These are phyloP conservation scores for Idaea aversata DNA, from an alignment of 2,888 invertebrate genomes.

Conservation along the genomic window DNA sequence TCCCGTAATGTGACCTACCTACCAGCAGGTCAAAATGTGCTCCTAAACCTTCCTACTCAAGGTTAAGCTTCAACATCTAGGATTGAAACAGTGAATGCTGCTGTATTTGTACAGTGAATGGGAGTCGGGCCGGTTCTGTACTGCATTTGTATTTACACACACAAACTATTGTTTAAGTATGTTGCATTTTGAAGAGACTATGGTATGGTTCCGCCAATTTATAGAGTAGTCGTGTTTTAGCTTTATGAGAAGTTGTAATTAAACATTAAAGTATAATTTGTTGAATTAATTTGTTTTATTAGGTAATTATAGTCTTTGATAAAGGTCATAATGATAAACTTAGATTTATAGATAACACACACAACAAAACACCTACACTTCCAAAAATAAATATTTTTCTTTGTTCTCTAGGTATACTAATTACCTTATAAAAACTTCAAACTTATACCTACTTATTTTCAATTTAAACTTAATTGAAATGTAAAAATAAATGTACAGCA, in stretches of 20 bases:
- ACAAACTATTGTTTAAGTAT: constrained; percentile 53
- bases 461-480: not conserved
- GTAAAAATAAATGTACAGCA: not conserved
- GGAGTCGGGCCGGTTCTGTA: constrained; percentile 52
- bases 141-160: constrained; percentile 64
- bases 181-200: constrained; percentile 69
- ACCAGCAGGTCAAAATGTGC: constrained; percentile 92
- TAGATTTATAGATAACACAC: too few relatives aligned
- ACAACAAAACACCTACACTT: too few relatives aligned
- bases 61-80: constrained; percentile 46
- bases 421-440: too few relatives aligned
- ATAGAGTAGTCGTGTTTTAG: constrained; percentile 70
- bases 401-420: too few relatives aligned
- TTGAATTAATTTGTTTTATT: constrained; percentile 48
- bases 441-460: not conserved
- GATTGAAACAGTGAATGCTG: constrained; percentile 25
- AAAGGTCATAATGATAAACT: not conserved
- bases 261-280: constrained; percentile 74
- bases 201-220: constrained; percentile 61
- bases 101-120: constrained; percentile 48
- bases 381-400: too few relatives aligned
- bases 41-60: constrained; percentile 87
- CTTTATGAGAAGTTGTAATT: constrained; percentile 72
- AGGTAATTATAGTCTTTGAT: not conserved
- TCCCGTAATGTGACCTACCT: constrained; percentile 97